Evolutionary conservation across 2,113 vertebrate genomes (phyloP).

Genomic region (Nerophis ophidion): DNA sequence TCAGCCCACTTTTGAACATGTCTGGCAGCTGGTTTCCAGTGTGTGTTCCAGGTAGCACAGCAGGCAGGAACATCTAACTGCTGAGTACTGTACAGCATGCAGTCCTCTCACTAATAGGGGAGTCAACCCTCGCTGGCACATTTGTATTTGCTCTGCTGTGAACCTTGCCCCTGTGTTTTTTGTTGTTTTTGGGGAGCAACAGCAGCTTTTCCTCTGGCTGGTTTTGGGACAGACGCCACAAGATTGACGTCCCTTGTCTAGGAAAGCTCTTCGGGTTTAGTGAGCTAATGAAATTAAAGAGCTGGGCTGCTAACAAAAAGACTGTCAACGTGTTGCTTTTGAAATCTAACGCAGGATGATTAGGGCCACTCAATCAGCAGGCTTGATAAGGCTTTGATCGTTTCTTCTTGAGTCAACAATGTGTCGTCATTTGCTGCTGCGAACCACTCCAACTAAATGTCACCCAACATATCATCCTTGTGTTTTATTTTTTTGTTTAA

Average conservation of each 20-base stretch:
- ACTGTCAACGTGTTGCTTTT: slow-evolving; percentile 9
- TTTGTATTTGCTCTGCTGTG: slow-evolving; percentile 61
- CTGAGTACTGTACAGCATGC: slow-evolving; percentile 11
- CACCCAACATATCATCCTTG: too few species aligned
- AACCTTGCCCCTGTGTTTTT: slow-evolving; percentile 71
- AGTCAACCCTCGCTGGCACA: slow-evolving; percentile 29
- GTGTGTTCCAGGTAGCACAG: slow-evolving; percentile 11
- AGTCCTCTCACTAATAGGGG: slow-evolving; percentile 21
- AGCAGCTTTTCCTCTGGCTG: slow-evolving; percentile 16
- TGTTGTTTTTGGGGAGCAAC: slow-evolving; percentile 7
- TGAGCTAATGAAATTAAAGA: slow-evolving; percentile 3
- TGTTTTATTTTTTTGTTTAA: too few species aligned
- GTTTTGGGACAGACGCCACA: slow-evolving; percentile 24
- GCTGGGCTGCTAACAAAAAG: background rate
- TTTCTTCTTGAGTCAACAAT: slow-evolving; percentile 14
- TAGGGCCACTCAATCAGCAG: slow-evolving; percentile 4
- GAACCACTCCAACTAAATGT: too few species aligned
- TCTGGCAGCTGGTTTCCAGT: slow-evolving; percentile 13
- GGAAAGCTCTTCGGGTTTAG: background rate
- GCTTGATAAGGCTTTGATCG: slow-evolving; percentile 16
- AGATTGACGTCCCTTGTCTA: slow-evolving; percentile 25
- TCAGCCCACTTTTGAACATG: slow-evolving; percentile 62
- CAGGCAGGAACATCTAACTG: slow-evolving; percentile 23
- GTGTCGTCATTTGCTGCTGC: slow-evolving; percentile 15
- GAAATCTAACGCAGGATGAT: slow-evolving; percentile 14